These are phyloP conservation scores for Drosophila teissieri DNA, from an alignment of 1,140 invertebrate genomes.

Conservation along the genomic window DNA sequence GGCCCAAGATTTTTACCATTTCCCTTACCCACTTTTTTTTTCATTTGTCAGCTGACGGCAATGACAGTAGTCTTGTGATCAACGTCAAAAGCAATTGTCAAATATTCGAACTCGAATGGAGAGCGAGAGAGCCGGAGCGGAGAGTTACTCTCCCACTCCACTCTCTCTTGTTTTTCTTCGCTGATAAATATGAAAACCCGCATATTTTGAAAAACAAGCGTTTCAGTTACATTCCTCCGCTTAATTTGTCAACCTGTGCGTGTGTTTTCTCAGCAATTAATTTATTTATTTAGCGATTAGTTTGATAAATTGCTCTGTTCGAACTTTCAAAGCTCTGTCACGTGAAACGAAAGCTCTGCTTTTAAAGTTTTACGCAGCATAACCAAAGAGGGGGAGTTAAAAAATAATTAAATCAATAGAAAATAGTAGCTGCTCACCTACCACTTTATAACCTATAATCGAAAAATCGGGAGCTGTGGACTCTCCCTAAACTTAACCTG, in stretches of 20 bases:
- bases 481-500: too few species aligned
- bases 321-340: slow-evolving; percentile 78
- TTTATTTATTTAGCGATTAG: slow-evolving; percentile 30
- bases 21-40: slow-evolving; percentile 37
- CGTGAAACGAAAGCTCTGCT: slow-evolving; percentile 76
- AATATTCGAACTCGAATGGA: slow-evolving; percentile 73
- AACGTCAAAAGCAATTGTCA: slow-evolving; percentile 78
- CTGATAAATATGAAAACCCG: slow-evolving; percentile 30
- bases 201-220: slow-evolving; percentile 13
- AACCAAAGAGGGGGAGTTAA: slow-evolving; percentile 42
- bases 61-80: slow-evolving; percentile 77
- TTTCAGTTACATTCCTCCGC: neutral
- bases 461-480: too few species aligned
- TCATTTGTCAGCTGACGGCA: slow-evolving; percentile 76
- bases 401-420: slow-evolving; percentile 28
- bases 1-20: slow-evolving; percentile 16
- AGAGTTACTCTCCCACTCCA: slow-evolving; percentile 24
- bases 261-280: neutral
- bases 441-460: slow-evolving; percentile 8
- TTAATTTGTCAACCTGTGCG: neutral
- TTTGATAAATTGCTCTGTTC: slow-evolving; percentile 45
- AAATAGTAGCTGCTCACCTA: slow-evolving; percentile 7
- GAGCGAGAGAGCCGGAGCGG: slow-evolving; percentile 34
- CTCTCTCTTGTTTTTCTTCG: neutral
- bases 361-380: slow-evolving; percentile 56